Base-by-base conservation (phyloP, 2,888 invertebrate genomes). In the Cacoxenus indagator region DNA sequence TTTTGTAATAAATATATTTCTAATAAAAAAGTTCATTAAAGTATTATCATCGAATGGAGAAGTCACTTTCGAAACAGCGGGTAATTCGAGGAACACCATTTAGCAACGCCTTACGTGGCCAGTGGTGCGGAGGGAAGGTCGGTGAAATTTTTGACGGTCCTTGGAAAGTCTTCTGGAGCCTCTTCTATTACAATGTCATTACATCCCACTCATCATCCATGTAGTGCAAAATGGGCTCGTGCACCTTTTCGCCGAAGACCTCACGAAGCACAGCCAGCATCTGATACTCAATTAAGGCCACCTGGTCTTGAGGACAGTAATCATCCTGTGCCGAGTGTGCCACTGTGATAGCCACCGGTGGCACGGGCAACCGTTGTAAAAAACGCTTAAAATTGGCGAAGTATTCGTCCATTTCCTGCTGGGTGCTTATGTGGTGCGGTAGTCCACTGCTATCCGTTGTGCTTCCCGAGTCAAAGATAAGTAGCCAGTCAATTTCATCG, bases 251-350 rank as follows among this genome's bases (percentile, higher is more conserved):
- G 6, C 80, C 82, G 68, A 86, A 88, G 5, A 87, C 83, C 5
- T 85, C 83, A 65, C 89, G 89, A 45, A 95, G 86, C 68, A 91
- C 89, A 66, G 90, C 87, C 61, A 94, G 78, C 5, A 94, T 93
- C 46, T 90, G 89, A 9, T 90, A 89, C 86, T 96, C 95, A 72
- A 97, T 96, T 57, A 89, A 88, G 68, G 95, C 93, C 37, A 97
- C 96, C 87, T 95, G 94, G 83, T 94, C 91, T 19, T 91, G 89
- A 0, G 97, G 97, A 79, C 96, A 96, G 84, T 97, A 97, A 74
- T 96, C 96, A 84, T 97, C 97, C 51, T 92, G 92, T 62, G 95
- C 93, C 0, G 96, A 97, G 79, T 96, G 90, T 0, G 96, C 93
- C 61, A 97, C 91, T 0, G 96, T 96, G 17, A 88, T 83, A 54